Conservation (phyloP, 2,888 invertebrate genomes). For the Monochamus alternatus region DNA sequence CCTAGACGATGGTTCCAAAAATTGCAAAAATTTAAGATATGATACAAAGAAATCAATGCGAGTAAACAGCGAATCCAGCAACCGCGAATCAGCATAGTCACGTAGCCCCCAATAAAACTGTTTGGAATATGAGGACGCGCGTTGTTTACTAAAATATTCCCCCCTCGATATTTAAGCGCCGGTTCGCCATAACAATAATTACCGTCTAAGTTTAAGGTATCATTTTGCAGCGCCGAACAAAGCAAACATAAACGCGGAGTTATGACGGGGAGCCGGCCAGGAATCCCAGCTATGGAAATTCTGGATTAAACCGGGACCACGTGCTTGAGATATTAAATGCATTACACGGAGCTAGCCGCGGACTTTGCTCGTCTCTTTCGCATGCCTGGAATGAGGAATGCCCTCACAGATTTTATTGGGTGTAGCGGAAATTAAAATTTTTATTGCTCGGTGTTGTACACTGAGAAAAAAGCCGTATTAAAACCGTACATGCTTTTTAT, state of each 20-base stretch:
- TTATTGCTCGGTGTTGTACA: background rate
- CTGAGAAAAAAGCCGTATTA: background rate
- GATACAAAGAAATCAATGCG: background rate
- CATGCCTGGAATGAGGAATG: constrained; percentile 42
- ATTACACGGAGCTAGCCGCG: constrained; percentile 44
- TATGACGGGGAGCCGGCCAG: constrained; percentile 29
- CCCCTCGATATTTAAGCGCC: background rate
- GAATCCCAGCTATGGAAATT: constrained; percentile 57
- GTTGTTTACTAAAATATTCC: constrained; percentile 17
- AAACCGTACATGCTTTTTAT: background rate
- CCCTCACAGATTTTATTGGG: constrained; percentile 31
- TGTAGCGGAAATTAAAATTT: constrained; percentile 33
- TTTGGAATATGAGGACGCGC: constrained; percentile 3
- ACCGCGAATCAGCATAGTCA: background rate
- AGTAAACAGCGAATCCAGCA: background rate
- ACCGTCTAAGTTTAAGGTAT: constrained; percentile 32
- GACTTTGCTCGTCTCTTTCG: constrained; percentile 39
- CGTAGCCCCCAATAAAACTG: background rate
- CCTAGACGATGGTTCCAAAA: too few relatives aligned
- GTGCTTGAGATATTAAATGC: constrained; percentile 63
- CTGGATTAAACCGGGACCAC: constrained; percentile 62
- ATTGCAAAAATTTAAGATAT: too few relatives aligned
- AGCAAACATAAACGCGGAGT: constrained; percentile 37
- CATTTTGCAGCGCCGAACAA: constrained; percentile 26
- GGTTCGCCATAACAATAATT: constrained; percentile 16